Evolutionary conservation across 64 coral and sea anemone species (phyloP), one percentile per base, ranked within the genome.

Genomic region (Exaiptasia diaphana): DNA sequence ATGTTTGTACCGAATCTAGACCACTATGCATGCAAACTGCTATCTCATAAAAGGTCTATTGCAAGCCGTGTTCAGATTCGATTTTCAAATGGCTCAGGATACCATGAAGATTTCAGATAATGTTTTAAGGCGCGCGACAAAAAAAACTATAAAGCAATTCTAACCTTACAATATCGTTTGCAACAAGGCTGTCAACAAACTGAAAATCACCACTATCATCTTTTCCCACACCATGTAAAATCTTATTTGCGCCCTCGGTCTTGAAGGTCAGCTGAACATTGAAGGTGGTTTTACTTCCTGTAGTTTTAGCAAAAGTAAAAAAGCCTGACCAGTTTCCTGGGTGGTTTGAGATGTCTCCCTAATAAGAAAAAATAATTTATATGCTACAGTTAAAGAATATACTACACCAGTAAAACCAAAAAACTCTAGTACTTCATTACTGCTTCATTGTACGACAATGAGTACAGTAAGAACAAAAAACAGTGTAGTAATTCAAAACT

Each of bases 261-360:
- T 85, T 88, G 21, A 94, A 94, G 12, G 67, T 77, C 58, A 93
- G 54, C 24, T 93, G 71, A 26, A 93, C 91, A 39, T 88, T 48
- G 57, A 93, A 93, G 15, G 11, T 58, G 9, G 0, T 93, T 41
- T 56, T 50, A 53, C 91, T 88, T 52, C 91, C 91, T 5, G 91
- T 93, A 55, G 91, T 93, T 56, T 93, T 83, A 28, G 71, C 71
- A 54, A 87, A 93, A 18, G 71, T 93, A 41, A 93, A 93, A 64
- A 88, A 93, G 20, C 91, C 91, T 10, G 85, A 62, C 91, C 91
- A 93, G 85, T 78, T 93, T 0, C 85, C 91, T 38, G 85, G 83
- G 71, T 88, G 88, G 30, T 83, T 76, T 85, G 84, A 88, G 24
- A 93, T 4, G 49, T 88, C 85, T 14, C 84, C 85, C 91, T 93